Conservation (phyloP, 1,140 invertebrate species). For the Chrysoperla carnea region DNA sequence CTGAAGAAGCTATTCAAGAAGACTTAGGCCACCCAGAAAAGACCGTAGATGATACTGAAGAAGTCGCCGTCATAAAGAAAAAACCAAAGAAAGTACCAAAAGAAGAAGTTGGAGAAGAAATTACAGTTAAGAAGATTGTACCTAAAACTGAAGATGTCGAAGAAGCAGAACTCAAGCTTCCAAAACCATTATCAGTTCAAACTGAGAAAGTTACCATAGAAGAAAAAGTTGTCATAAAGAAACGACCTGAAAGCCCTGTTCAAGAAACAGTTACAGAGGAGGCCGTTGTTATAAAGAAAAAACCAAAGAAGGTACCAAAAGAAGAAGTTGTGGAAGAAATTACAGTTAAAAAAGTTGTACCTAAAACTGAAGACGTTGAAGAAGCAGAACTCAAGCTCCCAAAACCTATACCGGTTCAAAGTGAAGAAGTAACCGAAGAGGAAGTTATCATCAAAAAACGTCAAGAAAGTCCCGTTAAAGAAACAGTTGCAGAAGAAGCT, state of each 20-base stretch:
- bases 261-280: constrained; percentile 19
- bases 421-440: constrained; percentile 10
- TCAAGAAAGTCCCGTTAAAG: constrained; percentile 9
- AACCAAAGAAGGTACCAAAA: constrained; percentile 21
- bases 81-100: constrained; percentile 5
- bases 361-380: constrained; percentile 6
- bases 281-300: constrained; percentile 19
- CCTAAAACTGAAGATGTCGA: constrained; percentile 8
- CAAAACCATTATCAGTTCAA: constrained; percentile 7
- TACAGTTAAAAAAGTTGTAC: constrained; percentile 17
- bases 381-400: constrained; percentile 1
- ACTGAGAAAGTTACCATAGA: constrained; percentile 9
- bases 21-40: constrained; percentile 11
- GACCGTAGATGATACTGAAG: constrained; percentile 10
- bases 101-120: constrained; percentile 7
- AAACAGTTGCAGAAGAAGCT: constrained; percentile 14
- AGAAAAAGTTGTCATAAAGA: constrained; percentile 3
- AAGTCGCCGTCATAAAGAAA: constrained; percentile 5
- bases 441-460: constrained; percentile 9
- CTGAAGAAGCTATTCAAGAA: constrained; percentile 19
- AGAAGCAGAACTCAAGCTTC: constrained; percentile 1
- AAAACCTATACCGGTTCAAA: constrained; percentile 6
- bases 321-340: constrained; percentile 19
- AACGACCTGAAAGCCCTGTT: constrained; percentile 8
- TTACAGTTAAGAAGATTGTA: constrained; percentile 15